Percentiles rank a stretch among this genome's conserved stretches.
These are phyloP conservation scores for Aphaenogaster floridana DNA, from an alignment of 1,140 invertebrate genomes.

Conservation along the genomic window DNA sequence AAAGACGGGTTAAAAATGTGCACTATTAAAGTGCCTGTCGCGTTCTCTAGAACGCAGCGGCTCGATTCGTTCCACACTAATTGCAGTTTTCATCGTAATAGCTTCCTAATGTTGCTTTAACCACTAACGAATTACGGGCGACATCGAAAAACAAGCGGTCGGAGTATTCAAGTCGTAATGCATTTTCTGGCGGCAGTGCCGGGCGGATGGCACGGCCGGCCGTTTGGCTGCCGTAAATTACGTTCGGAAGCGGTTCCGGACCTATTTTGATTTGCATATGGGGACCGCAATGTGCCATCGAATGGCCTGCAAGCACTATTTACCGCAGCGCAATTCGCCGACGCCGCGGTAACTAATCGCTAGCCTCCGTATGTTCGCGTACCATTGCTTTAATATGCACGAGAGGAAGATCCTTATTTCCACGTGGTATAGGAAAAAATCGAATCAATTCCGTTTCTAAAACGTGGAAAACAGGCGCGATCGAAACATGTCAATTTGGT, in stretches of 20 bases:
- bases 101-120: constrained; percentile 19
- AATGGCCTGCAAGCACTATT: constrained; percentile 66
- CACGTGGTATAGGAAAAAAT: not conserved
- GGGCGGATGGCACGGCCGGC: constrained; percentile 33
- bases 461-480: not conserved
- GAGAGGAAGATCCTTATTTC: not conserved
- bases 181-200: constrained; percentile 54
- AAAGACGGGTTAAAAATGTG: not conserved
- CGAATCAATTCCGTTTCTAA: not conserved
- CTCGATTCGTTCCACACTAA: not conserved
- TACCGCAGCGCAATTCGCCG: constrained; percentile 58
- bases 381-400: not conserved
- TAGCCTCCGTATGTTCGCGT: not conserved
- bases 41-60: not conserved
- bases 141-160: constrained; percentile 53
- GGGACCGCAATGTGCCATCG: constrained; percentile 71
- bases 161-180: constrained; percentile 53
- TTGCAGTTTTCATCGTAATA: constrained; percentile 33
- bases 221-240: constrained; percentile 63
- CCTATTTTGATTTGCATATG: constrained; percentile 77
- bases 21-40: not conserved
- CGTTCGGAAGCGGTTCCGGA: constrained; percentile 61
- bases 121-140: constrained; percentile 40
- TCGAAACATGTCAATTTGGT: constrained; percentile 49
- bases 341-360: constrained; percentile 46